phyloP scores from a whole-genome alignment of 2,113 vertebrate species.

The Anoura caudifer region DNA sequence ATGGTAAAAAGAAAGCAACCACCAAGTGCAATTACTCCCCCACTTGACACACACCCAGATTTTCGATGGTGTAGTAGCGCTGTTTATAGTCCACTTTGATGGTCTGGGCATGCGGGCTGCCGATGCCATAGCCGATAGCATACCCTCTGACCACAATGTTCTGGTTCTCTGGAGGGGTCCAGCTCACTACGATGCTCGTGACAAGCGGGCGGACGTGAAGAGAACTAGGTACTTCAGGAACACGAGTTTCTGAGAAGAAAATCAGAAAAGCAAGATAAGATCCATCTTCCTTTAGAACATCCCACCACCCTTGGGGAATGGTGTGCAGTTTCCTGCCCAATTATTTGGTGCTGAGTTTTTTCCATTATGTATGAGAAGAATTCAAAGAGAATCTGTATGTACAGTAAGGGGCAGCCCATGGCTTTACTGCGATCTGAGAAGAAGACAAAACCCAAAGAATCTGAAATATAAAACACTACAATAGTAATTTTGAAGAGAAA shows the following conservation, averaged over 20 bases:
- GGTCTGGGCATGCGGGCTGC: constrained; percentile 96
- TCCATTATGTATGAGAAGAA: not conserved
- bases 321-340: not conserved
- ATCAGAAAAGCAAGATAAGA: not conserved
- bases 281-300: not conserved
- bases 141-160: constrained; percentile 97
- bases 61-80: constrained; percentile 97
- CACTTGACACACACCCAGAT: constrained; percentile 85
- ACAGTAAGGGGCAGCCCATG: not conserved
- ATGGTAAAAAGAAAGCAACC: not conserved
- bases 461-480: not conserved
- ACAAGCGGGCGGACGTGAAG: constrained; percentile 94
- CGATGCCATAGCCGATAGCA: constrained; percentile 94
- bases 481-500: not conserved
- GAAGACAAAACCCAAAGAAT: not conserved
- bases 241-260: constrained; percentile 87
- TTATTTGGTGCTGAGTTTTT: not conserved
- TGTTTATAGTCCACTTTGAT: constrained; percentile 99
- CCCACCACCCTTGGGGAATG: not conserved
- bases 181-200: constrained; percentile 98
- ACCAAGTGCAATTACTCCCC: not conserved
- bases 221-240: constrained; percentile 96
- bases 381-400: not conserved
- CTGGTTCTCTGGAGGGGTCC: constrained; percentile 98
- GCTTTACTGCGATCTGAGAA: not conserved